Evolutionary conservation across 2,797 vertebrate species (phyloP).

Genomic region (Phoebastria nigripes): DNA sequence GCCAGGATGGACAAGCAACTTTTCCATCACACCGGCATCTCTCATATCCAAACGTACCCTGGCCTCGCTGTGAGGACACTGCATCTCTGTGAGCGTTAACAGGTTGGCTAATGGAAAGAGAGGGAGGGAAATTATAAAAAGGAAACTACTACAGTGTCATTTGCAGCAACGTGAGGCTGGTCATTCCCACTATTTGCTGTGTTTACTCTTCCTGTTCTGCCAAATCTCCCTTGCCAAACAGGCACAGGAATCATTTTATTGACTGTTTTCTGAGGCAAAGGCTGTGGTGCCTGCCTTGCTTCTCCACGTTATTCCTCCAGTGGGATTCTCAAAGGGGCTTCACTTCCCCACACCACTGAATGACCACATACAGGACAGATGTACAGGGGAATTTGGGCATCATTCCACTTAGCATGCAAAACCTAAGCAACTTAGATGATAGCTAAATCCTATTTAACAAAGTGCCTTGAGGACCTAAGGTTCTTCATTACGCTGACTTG

Average conservation of each 20-base stretch:
- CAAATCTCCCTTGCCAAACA: neutral
- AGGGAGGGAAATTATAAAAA: neutral
- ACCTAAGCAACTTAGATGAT: neutral
- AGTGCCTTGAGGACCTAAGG: neutral
- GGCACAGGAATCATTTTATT: neutral
- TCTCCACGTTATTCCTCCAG: accelerated
- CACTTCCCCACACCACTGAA: neutral
- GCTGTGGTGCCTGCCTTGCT: neutral
- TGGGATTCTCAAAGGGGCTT: neutral
- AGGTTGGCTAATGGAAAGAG: neutral
- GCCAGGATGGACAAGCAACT: neutral
- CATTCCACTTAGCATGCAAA: neutral
- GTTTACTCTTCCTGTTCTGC: neutral
- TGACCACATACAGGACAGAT: accelerated
- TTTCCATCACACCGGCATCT: neutral
- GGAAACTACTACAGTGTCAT: neutral
- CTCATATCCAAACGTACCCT: accelerated
- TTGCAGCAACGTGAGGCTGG: neutral
- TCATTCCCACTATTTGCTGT: accelerated
- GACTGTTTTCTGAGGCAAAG: neutral
- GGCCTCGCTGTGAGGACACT: neutral
- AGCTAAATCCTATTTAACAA: neutral
- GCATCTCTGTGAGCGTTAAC: accelerated
- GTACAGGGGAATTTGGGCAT: neutral
- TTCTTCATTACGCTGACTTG: neutral